Conservation (phyloP, 1,140 invertebrate species). For the Dryas iulia region DNA sequence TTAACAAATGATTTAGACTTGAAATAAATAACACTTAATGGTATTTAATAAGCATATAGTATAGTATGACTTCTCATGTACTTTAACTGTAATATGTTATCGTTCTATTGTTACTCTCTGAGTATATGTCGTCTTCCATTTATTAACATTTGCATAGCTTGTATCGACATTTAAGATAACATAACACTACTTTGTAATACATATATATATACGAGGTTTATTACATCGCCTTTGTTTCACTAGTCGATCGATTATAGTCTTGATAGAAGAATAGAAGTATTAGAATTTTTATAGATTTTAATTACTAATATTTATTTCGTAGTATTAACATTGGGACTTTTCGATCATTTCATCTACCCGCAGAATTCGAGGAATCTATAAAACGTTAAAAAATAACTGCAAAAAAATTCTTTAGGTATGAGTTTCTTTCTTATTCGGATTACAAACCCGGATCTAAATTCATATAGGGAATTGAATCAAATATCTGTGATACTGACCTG, state of each 20-base stretch:
- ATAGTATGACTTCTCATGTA: too few species aligned
- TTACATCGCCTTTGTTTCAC: too few species aligned
- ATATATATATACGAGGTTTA: too few species aligned
- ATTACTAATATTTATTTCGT: too few species aligned
- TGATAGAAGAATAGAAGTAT: background rate
- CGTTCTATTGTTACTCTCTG: too few species aligned
- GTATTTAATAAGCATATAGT: too few species aligned
- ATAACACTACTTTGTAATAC: background rate
- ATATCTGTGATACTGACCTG: slow-evolving; percentile 5
- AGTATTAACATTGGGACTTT: too few species aligned
- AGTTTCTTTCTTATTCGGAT: background rate
- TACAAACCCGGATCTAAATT: background rate
- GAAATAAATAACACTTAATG: too few species aligned
- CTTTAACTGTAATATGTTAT: too few species aligned
- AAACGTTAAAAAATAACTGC: background rate
- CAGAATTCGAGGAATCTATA: background rate
- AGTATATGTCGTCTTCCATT: background rate
- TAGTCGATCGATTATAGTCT: too few species aligned
- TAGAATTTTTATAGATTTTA: too few species aligned
- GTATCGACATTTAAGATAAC: background rate
- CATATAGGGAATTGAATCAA: slow-evolving; percentile 1
- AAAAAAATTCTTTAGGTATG: background rate
- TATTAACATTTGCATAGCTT: background rate
- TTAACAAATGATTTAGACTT: too few species aligned
- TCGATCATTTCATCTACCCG: background rate